phyloP scores from a whole-genome alignment of 2,888 invertebrate genomes.

The Eupithecia centaureata region DNA sequence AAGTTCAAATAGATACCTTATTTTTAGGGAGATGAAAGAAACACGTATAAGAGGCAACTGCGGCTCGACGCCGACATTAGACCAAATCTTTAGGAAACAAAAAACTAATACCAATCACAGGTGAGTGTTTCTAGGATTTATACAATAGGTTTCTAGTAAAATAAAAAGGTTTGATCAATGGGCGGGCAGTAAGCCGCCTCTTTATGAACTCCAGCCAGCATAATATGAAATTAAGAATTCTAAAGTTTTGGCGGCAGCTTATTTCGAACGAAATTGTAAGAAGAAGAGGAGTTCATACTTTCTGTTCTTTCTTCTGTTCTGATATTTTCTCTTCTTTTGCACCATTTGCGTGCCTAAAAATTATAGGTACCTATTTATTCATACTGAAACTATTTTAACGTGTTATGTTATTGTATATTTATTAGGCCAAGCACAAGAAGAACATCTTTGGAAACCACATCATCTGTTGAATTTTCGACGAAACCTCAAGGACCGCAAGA shows the following conservation, averaged over 20 bases:
- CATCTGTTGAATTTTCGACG: conserved; percentile 57
- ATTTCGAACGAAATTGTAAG: no score
- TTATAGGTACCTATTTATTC: no score
- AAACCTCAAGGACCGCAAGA: conserved; percentile 61
- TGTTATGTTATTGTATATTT: background rate
- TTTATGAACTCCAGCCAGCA: no score
- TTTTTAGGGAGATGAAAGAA: conserved; percentile 75
- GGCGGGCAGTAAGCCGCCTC: no score
- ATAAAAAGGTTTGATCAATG: no score
- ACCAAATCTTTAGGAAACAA: conserved; percentile 50
- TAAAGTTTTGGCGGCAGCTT: no score
- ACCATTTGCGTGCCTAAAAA: background rate
- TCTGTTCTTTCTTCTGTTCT: no score
- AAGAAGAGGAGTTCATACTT: no score
- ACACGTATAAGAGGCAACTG: conserved; percentile 67
- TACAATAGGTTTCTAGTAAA: no score
- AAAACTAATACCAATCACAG: conserved; percentile 59
- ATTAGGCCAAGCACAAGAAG: conserved; percentile 62
- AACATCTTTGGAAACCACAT: conserved; percentile 69
- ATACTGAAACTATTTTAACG: no score
- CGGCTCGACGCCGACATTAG: conserved; percentile 53
- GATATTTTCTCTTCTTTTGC: no score
- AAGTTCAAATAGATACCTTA: background rate
- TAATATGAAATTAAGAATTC: no score
- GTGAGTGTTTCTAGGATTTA: conserved; percentile 43